Conservation (phyloP, 2,888 invertebrate genomes). For the Amphipyra berbera region DNA sequence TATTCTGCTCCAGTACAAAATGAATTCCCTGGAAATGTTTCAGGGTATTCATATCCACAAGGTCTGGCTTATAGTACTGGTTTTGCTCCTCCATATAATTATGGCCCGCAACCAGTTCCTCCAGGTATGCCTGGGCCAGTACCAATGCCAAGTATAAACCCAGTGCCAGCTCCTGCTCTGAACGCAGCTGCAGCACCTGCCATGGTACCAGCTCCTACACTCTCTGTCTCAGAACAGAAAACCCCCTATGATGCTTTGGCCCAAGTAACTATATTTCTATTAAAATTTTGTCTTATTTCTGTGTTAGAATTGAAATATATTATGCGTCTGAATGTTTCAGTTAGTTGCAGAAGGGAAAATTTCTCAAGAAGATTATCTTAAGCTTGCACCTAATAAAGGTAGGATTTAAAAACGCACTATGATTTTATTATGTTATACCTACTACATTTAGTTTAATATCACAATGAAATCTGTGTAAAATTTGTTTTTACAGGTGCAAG, state of each 20-base stretch:
- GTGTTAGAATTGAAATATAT: slow-evolving; percentile 28
- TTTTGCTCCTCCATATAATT: slow-evolving; percentile 68
- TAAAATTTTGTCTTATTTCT: slow-evolving; percentile 11
- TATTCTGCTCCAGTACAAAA: slow-evolving; percentile 38
- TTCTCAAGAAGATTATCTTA: slow-evolving; percentile 84
- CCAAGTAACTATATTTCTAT: slow-evolving; percentile 76
- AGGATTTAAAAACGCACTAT: slow-evolving; percentile 44
- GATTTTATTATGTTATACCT: neutral
- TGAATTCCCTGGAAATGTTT: slow-evolving; percentile 46
- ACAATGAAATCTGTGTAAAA: slow-evolving; percentile 32
- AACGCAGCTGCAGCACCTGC: slow-evolving; percentile 63
- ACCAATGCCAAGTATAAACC: slow-evolving; percentile 46
- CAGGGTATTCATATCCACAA: slow-evolving; percentile 55
- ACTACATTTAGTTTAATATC: slow-evolving; percentile 1
- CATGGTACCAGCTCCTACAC: slow-evolving; percentile 56
- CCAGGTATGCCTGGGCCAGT: slow-evolving; percentile 53
- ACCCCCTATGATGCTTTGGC: slow-evolving; percentile 82
- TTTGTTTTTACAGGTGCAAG: slow-evolving; percentile 74
- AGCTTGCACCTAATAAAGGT: slow-evolving; percentile 85
- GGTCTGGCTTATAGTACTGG: slow-evolving; percentile 64
- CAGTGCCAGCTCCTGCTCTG: slow-evolving; percentile 63
- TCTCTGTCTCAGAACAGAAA: slow-evolving; percentile 44
- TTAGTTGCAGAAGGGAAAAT: slow-evolving; percentile 86
- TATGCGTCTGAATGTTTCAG: slow-evolving; percentile 75
- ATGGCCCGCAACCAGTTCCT: slow-evolving; percentile 59